These are phyloP conservation scores for Mythimna albipuncta DNA, from an alignment of 2,888 invertebrate species.

Conservation along the genomic window DNA sequence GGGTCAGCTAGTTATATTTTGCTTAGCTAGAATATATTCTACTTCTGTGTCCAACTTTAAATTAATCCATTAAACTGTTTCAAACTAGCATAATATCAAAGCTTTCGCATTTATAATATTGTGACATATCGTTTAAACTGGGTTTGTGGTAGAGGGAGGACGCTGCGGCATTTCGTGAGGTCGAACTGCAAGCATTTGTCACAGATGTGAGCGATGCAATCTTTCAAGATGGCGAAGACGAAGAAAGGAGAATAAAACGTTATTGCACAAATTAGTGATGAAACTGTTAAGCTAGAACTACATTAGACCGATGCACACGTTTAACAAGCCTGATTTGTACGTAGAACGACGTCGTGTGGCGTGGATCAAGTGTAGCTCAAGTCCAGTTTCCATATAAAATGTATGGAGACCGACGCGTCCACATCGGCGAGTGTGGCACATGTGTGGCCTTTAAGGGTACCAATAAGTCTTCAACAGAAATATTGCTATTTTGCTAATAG, in stretches of 20 bases:
- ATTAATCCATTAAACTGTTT: conserved; percentile 14
- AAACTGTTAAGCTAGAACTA: not conserved
- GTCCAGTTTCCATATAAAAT: no score
- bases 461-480: not conserved
- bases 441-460: no score
- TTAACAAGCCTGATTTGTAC: no score
- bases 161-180: conserved; percentile 52
- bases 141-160: conserved; percentile 27
- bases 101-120: conserved; percentile 51
- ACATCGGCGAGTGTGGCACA: no score
- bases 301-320: no score
- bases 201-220: conserved; percentile 32
- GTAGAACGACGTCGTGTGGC: no score
- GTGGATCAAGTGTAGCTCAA: no score
- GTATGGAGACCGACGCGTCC: no score
- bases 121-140: conserved; percentile 50
- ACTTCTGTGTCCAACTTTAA: not conserved
- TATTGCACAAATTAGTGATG: conserved; percentile 5
- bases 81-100: conserved; percentile 8
- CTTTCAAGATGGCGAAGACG: conserved; percentile 19
- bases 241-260: not conserved
- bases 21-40: not conserved
- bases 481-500: no score
- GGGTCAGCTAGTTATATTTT: not conserved
- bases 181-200: conserved; percentile 49